phyloP scores from a whole-genome alignment of 2,888 invertebrate genomes.

The Mimumesa dahlbomi region DNA sequence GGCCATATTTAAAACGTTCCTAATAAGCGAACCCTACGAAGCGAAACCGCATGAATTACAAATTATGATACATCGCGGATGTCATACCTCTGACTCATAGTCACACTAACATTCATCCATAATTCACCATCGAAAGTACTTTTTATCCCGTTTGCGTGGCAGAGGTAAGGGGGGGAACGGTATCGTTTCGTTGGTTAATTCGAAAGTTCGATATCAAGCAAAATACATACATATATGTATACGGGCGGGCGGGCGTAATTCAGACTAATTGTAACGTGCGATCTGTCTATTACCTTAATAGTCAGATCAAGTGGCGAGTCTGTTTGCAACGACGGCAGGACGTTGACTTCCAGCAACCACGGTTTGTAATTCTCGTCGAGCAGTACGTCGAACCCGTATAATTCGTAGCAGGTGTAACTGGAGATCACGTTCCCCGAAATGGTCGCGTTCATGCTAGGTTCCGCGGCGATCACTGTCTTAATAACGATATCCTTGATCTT shows the following conservation, averaged over 20 bases:
- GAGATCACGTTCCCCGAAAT: conserved; percentile 18
- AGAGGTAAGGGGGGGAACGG: no score
- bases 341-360: conserved; percentile 47
- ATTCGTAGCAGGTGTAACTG: conserved; percentile 36
- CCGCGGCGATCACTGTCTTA: conserved; percentile 93
- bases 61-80: neutral
- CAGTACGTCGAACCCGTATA: conserved; percentile 46
- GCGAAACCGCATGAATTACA: conserved; percentile 3
- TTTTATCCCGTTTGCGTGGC: no score
- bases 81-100: no score
- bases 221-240: no score
- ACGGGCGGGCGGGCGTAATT: no score
- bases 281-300: conserved; percentile 29
- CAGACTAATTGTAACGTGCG: neutral
- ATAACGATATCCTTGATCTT: conserved; percentile 92
- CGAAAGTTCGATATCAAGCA: no score
- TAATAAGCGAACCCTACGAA: conserved; percentile 28
- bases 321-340: conserved; percentile 40
- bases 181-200: no score
- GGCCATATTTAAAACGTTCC: conserved; percentile 32
- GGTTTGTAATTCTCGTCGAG: conserved; percentile 37
- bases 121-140: conserved; percentile 16
- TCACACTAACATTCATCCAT: conserved; percentile 4
- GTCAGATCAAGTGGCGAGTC: conserved; percentile 31
- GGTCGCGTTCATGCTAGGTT: conserved; percentile 26